A percentile compares a stretch with the other conserved stretches of the same genome.
phyloP scores from a whole-genome alignment of 2,888 invertebrate species.

The Trichopria drosophilae region DNA sequence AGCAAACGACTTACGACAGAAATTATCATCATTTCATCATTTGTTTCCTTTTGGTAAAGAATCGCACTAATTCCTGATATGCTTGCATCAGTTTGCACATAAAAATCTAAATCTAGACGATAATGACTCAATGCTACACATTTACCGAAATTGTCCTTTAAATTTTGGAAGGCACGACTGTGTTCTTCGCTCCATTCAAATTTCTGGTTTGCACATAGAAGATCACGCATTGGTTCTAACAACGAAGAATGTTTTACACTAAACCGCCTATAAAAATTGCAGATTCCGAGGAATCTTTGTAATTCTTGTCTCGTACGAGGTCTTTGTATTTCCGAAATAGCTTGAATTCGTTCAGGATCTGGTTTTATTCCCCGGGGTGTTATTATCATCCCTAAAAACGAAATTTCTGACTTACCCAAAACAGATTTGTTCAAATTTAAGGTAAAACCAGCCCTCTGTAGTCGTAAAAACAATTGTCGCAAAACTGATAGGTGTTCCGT shows the following conservation, averaged over 20 bases:
- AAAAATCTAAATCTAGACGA: neutral
- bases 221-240: constrained; percentile 5
- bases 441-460: constrained; percentile 7
- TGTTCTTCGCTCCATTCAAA: constrained; percentile 7
- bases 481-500: constrained; percentile 1
- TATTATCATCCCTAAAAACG: constrained; percentile 8
- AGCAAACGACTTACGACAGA: constrained; percentile 3
- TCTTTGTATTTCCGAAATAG: constrained; percentile 4
- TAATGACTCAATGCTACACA: neutral
- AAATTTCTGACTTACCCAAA: constrained; percentile 3
- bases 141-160: constrained; percentile 8
- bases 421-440: constrained; percentile 14
- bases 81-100: constrained; percentile 1
- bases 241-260: neutral
- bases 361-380: neutral
- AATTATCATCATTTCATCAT: too few species aligned
- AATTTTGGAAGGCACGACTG: constrained; percentile 1
- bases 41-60: constrained; percentile 7
- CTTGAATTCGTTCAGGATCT: constrained; percentile 2
- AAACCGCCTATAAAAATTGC: constrained; percentile 5
- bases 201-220: constrained; percentile 1
- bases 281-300: constrained; percentile 1
- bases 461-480: neutral
- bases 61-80: constrained; percentile 7
- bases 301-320: too few species aligned